Base-by-base conservation (phyloP, 2,797 vertebrate genomes). In the Champsocephalus esox region DNA sequence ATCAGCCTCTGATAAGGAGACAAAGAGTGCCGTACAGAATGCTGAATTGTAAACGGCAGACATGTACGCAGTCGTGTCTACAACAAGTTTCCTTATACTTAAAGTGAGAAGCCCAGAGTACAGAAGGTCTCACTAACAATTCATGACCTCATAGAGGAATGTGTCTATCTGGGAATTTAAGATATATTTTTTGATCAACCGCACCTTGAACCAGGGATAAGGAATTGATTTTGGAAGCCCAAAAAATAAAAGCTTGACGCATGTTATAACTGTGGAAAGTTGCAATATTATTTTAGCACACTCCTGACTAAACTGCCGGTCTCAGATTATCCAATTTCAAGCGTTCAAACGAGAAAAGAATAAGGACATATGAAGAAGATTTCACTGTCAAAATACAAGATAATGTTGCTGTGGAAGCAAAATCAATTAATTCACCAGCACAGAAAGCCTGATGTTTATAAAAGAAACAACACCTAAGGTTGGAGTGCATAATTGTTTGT, bases 321-420 rank as follows among this genome's bases (percentile, higher is more conserved):
- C 46, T 69, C 13, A 57, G 65, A 74, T 73, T 34, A 76, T 73
- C 11, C 6, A 28, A 58, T 84, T 71, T 67, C 24, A 70, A 59
- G 49, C 9, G 67, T 75, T 73, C 34, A 66, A 60, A 61, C 4
- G 9, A 79, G 10, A 74, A 51, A 54, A 77, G 24, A 32, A 32
- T 50, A 75, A 34, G 1, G 3, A n/a, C 7, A 43, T 9, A 49
- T 46, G 54, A 73, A 38, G 44, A 70, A 28, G 38, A 64, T 74
- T 64, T 78, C 12, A 76, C 19, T 50, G 50, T 80, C 32, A 67
- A 44, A 66, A 72, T 13, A 43, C 45, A 56, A 12, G 12, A 60
- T n/a, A 56, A 49, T 28, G 32, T 65, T 60, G 1, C 13, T 68
- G 4, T 19, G 5, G 56, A n/a, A 67, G 49, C 28, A 11, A 5